phyloP scores from a whole-genome alignment of 2,888 invertebrate species.

The Diogma glabrata region DNA sequence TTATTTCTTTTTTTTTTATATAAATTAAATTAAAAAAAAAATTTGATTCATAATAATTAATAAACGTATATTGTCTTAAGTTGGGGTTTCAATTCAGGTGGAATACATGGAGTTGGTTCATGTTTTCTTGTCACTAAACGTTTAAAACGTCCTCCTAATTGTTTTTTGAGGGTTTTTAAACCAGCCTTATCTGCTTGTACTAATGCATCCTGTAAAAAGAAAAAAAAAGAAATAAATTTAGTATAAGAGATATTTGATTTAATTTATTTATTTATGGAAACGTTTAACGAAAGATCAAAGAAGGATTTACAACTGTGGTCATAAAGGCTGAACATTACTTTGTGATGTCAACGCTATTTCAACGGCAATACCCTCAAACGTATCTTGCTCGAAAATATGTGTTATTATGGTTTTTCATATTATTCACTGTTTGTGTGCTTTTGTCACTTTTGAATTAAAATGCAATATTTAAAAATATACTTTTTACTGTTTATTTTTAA shows the following conservation, averaged over 20 bases:
- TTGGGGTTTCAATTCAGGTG: slow-evolving; percentile 76
- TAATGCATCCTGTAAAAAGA: slow-evolving; percentile 60
- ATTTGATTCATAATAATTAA: slow-evolving; percentile 37
- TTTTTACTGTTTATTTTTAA: no score
- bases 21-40: slow-evolving; percentile 8
- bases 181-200: slow-evolving; percentile 62
- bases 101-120: slow-evolving; percentile 71
- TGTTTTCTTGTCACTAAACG: slow-evolving; percentile 75
- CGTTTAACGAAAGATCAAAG: not conserved
- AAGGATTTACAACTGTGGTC: no score
- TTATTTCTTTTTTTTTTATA: slow-evolving; percentile 13
- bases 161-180: slow-evolving; percentile 74
- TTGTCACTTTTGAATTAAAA: no score
- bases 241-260: not conserved
- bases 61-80: slow-evolving; percentile 82
- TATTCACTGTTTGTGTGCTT: no score
- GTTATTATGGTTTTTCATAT: no score
- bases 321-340: no score
- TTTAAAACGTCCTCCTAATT: slow-evolving; percentile 76
- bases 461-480: no score
- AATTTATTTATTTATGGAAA: not conserved
- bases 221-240: slow-evolving; percentile 23
- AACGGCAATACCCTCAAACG: no score
- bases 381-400: no score
- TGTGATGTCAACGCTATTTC: no score